Base-by-base conservation (phyloP, 2,113 vertebrate genomes). In the Dipodomys merriami region DNA sequence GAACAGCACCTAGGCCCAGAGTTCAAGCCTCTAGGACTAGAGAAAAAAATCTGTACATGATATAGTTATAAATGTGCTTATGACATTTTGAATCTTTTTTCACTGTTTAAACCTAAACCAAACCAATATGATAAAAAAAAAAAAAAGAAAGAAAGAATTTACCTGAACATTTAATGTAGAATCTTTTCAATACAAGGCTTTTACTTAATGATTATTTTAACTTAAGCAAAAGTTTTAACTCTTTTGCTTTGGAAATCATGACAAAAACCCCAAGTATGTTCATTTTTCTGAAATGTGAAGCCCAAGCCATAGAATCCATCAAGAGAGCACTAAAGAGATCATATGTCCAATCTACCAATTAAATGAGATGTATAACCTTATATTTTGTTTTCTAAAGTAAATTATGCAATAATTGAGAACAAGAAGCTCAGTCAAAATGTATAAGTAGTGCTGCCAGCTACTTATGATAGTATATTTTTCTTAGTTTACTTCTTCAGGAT, bases 261-360 rank as follows among this genome's bases (percentile, higher is more conserved):
- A 86, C 8, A 88, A 11, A 67, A 86, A 7, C 22, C 67, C 20
- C 65, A 69, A 71, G 79, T 64, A 44, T 73, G 8, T 73, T 78
- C 67, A 27, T 86, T 84, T 84, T 87, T 69, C 62, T 89, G 49
- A 95, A 88, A 85, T 85, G 27, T 78, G 82, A 88, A 88, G 30
- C 2, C 7, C 81, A 86, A 85, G 46, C 68, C 44, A 11, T 78
- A 23, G 20, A 91, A 72, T 77, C 33, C 27, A 15, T 91, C 35
- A 77, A n/a, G 23, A 84, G 67, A 74, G 44, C 30, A 35, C 35
- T 30, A 13, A 44, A 83, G 44, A 49, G 16, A 30, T 77, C 33
- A 29, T 46, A 3, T 85, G 30, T 80, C 73, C 30, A 88, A 0
- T 53, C 73, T 73, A n/a, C 15, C 33, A 74, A 5, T 57, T 65